phyloP scores from a whole-genome alignment of 2,888 invertebrate species.

The Amphipyra berbera region DNA sequence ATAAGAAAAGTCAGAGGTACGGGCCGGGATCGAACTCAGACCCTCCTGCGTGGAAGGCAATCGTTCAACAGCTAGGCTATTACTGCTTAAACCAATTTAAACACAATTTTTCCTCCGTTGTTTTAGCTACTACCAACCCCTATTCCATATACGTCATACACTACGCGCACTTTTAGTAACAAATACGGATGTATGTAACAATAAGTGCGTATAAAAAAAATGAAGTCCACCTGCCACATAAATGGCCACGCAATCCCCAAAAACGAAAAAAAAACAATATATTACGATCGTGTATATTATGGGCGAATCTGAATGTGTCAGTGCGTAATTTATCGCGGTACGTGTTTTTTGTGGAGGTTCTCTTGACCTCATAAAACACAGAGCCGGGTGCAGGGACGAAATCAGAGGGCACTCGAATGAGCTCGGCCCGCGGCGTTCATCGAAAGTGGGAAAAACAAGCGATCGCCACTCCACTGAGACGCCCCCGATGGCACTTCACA shows the following conservation, averaged over 20 bases:
- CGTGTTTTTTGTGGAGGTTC: constrained; percentile 87
- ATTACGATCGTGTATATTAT: constrained; percentile 87
- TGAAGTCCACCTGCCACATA: constrained; percentile 63
- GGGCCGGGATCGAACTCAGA: no score
- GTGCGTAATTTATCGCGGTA: constrained; percentile 88
- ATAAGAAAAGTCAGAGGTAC: no score
- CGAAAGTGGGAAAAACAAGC: constrained; percentile 89
- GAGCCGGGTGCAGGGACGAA: constrained; percentile 79
- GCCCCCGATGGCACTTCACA: constrained; percentile 87
- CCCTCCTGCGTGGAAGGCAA: no score
- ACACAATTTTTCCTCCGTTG: no score
- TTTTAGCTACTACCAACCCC: no score
- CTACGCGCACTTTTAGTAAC: background rate
- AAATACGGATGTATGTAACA: constrained; percentile 2
- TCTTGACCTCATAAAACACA: constrained; percentile 90
- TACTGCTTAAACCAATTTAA: no score
- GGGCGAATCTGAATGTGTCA: constrained; percentile 89
- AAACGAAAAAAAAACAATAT: constrained; percentile 80
- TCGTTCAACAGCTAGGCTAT: no score
- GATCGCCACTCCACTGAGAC: constrained; percentile 87
- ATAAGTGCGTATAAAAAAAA: constrained; percentile 48
- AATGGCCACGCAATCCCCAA: constrained; percentile 58
- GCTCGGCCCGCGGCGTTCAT: constrained; percentile 80
- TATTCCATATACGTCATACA: background rate
- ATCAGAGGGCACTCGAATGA: constrained; percentile 82